Evolutionary conservation across 2,113 vertebrate species (phyloP).

Genomic region (Cyprinodon tularosa): DNA sequence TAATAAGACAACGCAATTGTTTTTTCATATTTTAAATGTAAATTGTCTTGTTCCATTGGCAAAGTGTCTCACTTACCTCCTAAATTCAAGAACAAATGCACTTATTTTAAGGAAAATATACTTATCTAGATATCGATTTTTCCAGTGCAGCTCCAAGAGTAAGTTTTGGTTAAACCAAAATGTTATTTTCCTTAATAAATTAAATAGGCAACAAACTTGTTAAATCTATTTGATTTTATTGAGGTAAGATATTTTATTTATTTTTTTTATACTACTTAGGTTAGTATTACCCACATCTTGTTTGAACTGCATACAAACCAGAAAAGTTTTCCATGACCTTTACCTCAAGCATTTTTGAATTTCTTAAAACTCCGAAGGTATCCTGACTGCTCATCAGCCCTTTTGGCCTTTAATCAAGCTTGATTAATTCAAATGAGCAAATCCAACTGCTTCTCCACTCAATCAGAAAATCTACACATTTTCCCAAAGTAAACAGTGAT

Average conservation of each 20-base stretch:
- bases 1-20: no score
- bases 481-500: constrained; percentile 7
- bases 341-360: constrained; percentile 8
- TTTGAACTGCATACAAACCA: neutral
- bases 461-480: constrained; percentile 23
- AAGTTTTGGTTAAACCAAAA: neutral
- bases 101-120: no score
- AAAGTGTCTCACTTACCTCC: no score
- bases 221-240: neutral
- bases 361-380: neutral
- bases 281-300: neutral
- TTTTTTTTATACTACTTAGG: no score
- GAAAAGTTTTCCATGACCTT: neutral
- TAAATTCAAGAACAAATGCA: no score
- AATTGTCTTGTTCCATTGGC: no score
- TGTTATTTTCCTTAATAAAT: neutral
- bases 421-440: constrained; percentile 13
- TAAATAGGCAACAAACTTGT: neutral
- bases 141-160: no score
- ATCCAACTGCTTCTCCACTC: constrained; percentile 10
- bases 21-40: no score
- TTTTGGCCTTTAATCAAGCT: constrained; percentile 8
- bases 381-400: neutral
- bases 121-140: no score
- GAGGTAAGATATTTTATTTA: no score